Base-by-base conservation (phyloP, 2,113 vertebrate species). In the Mus spicilegus region DNA sequence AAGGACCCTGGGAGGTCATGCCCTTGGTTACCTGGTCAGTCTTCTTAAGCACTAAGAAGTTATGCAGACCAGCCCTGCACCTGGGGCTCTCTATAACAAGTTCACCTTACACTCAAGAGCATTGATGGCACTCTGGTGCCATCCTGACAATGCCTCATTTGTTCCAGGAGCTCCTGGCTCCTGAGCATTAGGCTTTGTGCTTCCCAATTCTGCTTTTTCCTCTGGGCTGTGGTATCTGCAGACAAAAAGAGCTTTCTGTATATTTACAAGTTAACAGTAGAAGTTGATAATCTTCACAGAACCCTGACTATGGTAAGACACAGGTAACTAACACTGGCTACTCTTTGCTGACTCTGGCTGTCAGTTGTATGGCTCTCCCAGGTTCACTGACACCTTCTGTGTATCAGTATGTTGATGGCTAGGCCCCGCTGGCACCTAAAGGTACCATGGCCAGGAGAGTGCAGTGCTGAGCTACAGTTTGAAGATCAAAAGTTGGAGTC, bases 161-260 rank as follows among this genome's bases (percentile, higher is more conserved):
- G 70, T 36, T 2, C 56, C 8, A 33, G 26, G 51, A 5, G 0
- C 16, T 42, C 7, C 1, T 70, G 75, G 39, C 22, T 5, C 12
- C 0, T 13, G 5, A 42, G n/a, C 14, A 0, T 13, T 20, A 0
- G 0, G n/a, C 77, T n/a, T 17, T 3, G 0, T 3, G 56, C 49
- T 69, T 65, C 69, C 28, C 22, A 11, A 49, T 14, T 5, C 54
- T 26, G 36, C 85, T 42, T 19, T n/a, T 80, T 49, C 17, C 51
- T 42, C 5, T 0, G 1, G 42, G 78, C 69, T 14, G 7, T 39
- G 10, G 10, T 5, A 1, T 63, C 11, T 33, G 4, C 67, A 9
- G n/a, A 73, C 3, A 9, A 20, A 81, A 0, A 49, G 28, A n/a
- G 3, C 49, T 14, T 56, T 1, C 16, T 82, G 36, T 63, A 1